These are phyloP conservation scores for Eudasyphora cyanicolor DNA, from an alignment of 2,888 invertebrate species.

Conservation along the genomic window DNA sequence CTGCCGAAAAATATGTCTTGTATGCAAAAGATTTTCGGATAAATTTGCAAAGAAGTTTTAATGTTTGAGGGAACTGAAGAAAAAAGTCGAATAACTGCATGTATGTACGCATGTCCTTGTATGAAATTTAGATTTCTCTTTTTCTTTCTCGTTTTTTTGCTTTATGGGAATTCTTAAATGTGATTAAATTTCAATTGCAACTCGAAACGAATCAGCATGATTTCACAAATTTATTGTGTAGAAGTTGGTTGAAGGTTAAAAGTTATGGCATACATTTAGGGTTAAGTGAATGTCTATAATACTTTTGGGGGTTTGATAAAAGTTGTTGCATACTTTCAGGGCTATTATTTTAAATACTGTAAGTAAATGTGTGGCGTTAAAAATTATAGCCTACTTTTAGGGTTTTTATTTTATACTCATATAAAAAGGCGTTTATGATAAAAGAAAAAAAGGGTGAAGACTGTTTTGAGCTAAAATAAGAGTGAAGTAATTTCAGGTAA, in stretches of 20 bases:
- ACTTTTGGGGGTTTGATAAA: too few species aligned
- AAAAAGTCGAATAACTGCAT: neutral
- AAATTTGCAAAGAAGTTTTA: constrained; percentile 37
- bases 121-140: neutral
- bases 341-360: too few species aligned
- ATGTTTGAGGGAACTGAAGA: neutral
- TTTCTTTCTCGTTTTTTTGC: neutral
- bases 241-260: neutral
- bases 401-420: too few species aligned
- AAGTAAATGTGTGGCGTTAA: too few species aligned
- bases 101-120: neutral
- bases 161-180: neutral
- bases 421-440: too few species aligned
- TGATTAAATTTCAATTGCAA: neutral
- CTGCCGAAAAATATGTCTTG: constrained; percentile 59
- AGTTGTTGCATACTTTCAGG: too few species aligned
- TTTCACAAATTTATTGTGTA: neutral
- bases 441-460: too few species aligned
- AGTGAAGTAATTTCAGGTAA: too few species aligned
- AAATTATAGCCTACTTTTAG: too few species aligned
- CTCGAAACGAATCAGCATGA: neutral
- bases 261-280: neutral
- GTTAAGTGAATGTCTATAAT: too few species aligned
- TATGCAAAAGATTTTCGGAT: constrained; percentile 65
- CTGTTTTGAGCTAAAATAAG: too few species aligned